These are phyloP conservation scores for Mactra quadrangularis DNA, from an alignment of 1,140 invertebrate genomes.

Conservation along the genomic window DNA sequence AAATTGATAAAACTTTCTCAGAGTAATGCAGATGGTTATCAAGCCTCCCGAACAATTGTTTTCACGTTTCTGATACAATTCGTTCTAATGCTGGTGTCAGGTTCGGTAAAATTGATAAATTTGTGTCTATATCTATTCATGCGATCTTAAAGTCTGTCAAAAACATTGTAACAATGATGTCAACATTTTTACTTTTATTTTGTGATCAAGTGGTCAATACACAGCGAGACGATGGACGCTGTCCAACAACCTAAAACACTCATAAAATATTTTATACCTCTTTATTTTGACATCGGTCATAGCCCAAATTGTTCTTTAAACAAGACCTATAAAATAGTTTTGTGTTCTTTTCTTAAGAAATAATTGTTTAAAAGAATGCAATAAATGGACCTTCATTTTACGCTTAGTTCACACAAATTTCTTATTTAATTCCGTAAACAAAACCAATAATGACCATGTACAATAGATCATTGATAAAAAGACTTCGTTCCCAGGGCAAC, in stretches of 20 bases:
- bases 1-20: no score
- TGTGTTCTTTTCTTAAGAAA: constrained; percentile 1
- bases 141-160: no score
- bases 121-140: no score
- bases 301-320: neutral
- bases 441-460: constrained; percentile 24
- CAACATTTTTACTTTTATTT: no score
- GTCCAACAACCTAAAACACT: neutral
- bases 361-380: constrained; percentile 26
- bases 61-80: no score
- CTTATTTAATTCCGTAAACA: constrained; percentile 2
- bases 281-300: neutral
- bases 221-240: neutral
- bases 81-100: no score
- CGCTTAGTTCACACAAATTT: constrained; percentile 28
- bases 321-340: neutral
- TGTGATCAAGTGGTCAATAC: neutral
- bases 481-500: constrained; percentile 11
- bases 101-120: no score
- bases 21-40: no score
- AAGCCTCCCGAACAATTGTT: no score
- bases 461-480: constrained; percentile 10
- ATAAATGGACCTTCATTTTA: constrained; percentile 31
- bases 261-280: neutral
- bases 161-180: no score